phyloP scores from a whole-genome alignment of 1,140 invertebrate genomes.

The Harlomillsia oculata region DNA sequence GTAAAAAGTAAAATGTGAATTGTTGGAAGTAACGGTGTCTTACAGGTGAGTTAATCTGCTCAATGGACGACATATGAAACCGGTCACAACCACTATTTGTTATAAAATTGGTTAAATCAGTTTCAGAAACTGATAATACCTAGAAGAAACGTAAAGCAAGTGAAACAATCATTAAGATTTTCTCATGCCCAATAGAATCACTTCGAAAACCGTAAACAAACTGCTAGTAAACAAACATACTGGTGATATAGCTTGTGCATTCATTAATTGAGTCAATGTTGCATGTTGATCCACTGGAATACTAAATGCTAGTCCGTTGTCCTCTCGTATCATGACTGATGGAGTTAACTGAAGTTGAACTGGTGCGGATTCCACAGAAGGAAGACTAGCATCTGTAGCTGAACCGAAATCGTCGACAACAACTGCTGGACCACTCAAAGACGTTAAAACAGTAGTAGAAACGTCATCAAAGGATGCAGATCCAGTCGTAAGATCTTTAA shows the following conservation, averaged over 20 bases:
- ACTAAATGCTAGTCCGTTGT: constrained; percentile 33
- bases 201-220: not conserved
- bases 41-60: not conserved
- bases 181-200: not conserved
- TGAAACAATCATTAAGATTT: not conserved
- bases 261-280: not conserved
- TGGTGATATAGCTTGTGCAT: constrained; percentile 17
- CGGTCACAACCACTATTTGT: constrained; percentile 13
- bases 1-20: not conserved
- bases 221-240: constrained; percentile 6
- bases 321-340: constrained; percentile 33
- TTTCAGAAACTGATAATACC: constrained; percentile 6
- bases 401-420: too few species aligned
- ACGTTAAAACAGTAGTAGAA: not conserved
- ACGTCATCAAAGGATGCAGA: not conserved
- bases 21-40: too few species aligned
- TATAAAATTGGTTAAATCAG: constrained; percentile 11
- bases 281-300: constrained; percentile 19
- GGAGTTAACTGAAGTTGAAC: constrained; percentile 8
- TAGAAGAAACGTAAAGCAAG: constrained; percentile 2
- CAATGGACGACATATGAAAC: constrained; percentile 11
- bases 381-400: too few species aligned
- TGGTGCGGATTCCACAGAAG: not conserved
- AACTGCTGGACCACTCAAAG: not conserved
- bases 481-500: not conserved